These are phyloP conservation scores for Rhabdophis nuchalis DNA, from an alignment of 2,797 vertebrate species.

Conservation along the genomic window DNA sequence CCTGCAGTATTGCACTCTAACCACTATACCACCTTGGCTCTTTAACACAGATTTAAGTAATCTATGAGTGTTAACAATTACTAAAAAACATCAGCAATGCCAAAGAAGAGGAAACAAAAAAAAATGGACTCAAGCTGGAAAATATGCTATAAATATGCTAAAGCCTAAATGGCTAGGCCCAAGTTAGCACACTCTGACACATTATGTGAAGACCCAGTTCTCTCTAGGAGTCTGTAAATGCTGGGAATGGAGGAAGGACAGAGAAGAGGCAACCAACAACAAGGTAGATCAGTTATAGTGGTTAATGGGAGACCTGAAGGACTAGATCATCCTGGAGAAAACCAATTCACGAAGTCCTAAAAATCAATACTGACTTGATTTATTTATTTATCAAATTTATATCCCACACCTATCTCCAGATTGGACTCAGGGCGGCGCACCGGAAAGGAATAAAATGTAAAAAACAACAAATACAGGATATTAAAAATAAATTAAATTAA, in stretches of 20 bases:
- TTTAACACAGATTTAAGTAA: background rate
- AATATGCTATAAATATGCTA: background rate
- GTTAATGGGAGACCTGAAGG: background rate
- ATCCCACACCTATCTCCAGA: too few species aligned
- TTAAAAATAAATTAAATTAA: too few species aligned
- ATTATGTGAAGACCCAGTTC: background rate
- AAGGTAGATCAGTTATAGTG: background rate
- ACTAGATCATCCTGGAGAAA: background rate
- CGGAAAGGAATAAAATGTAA: too few species aligned
- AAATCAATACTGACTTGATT: background rate
- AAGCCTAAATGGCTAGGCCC: background rate
- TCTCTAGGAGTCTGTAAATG: background rate
- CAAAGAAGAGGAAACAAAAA: background rate
- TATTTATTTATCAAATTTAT: too few species aligned
- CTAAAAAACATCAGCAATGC: background rate
- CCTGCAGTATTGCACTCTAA: too few species aligned
- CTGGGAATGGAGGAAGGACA: background rate
- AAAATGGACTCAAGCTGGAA: slow-evolving; percentile 2
- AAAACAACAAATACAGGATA: too few species aligned
- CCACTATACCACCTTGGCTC: too few species aligned
- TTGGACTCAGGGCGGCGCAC: too few species aligned
- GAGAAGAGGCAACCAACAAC: background rate
- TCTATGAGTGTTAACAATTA: background rate
- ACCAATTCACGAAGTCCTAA: background rate
- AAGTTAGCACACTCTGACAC: background rate